phyloP scores from a whole-genome alignment of 2,888 invertebrate genomes.

The Philonicus albiceps region DNA sequence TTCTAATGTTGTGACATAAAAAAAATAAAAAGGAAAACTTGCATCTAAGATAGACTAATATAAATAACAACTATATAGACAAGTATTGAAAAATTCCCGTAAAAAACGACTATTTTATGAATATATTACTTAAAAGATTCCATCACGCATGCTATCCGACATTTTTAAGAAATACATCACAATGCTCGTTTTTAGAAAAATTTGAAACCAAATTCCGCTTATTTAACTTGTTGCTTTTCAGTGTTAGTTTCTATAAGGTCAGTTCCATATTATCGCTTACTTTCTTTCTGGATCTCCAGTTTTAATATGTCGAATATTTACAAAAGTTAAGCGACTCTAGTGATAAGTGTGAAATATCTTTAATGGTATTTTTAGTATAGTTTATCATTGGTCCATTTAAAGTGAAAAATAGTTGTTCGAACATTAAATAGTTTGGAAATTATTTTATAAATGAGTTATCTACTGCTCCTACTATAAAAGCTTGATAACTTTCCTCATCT shows the following conservation, averaged over 20 bases:
- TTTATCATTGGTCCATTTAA: slow-evolving; percentile 26
- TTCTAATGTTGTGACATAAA: background rate
- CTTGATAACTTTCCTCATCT: slow-evolving; percentile 19
- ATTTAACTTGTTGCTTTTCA: background rate
- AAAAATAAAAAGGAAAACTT: background rate
- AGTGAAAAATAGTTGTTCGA: slow-evolving; percentile 18
- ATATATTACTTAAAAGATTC: background rate
- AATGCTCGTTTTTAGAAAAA: background rate
- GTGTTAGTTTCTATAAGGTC: background rate
- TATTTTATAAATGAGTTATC: background rate
- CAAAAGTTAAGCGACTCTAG: background rate
- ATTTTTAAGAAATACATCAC: slow-evolving; percentile 32
- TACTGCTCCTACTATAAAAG: slow-evolving; percentile 12
- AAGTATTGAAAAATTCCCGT: background rate
- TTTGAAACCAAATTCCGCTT: slow-evolving; percentile 34
- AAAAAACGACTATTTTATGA: slow-evolving; percentile 13
- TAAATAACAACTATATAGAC: background rate
- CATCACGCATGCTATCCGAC: background rate
- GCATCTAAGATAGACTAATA: background rate
- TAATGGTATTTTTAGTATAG: slow-evolving; percentile 9
- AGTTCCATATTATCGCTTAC: background rate
- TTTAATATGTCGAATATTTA: background rate
- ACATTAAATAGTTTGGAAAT: background rate
- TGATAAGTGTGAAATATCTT: slow-evolving; percentile 5
- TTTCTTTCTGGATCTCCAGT: background rate